Conservation (phyloP, 2,888 invertebrate genomes). For the Invenusta paracnida region DNA sequence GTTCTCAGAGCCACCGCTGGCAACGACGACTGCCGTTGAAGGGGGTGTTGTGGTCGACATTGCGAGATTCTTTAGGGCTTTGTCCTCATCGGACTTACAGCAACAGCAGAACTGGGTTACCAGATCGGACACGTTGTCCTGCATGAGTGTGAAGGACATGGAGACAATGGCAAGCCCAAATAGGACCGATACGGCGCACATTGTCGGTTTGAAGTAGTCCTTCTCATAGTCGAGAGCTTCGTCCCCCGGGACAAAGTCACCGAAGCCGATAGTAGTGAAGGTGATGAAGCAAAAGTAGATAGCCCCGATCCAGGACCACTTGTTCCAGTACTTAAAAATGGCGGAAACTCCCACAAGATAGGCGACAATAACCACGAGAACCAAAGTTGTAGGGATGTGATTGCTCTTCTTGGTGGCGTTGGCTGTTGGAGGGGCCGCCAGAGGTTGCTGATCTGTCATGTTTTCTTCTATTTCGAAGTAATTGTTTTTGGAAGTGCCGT, state of each 20-base stretch:
- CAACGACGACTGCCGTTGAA: too few species aligned
- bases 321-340: slow-evolving; percentile 44
- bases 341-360: slow-evolving; percentile 44
- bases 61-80: not conserved
- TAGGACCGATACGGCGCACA: slow-evolving; percentile 44
- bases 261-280: slow-evolving; percentile 46
- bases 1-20: too few species aligned
- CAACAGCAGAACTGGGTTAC: not conserved
- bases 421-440: not conserved
- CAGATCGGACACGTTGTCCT: not conserved
- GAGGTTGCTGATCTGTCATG: not conserved
- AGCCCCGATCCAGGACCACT: slow-evolving; percentile 43
- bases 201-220: slow-evolving; percentile 42
- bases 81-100: not conserved
- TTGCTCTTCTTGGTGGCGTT: not conserved
- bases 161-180: slow-evolving; percentile 46
- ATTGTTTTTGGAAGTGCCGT: too few species aligned
- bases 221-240: not conserved
- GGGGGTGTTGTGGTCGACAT: not conserved
- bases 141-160: slow-evolving; percentile 38
- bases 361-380: slow-evolving; percentile 41
- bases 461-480: slow-evolving; percentile 2
- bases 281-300: slow-evolving; percentile 47
- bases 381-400: slow-evolving; percentile 44
- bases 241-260: slow-evolving; percentile 40